Base-by-base conservation (phyloP, 1,140 invertebrate species). In the Fragariocoptes setiger region DNA sequence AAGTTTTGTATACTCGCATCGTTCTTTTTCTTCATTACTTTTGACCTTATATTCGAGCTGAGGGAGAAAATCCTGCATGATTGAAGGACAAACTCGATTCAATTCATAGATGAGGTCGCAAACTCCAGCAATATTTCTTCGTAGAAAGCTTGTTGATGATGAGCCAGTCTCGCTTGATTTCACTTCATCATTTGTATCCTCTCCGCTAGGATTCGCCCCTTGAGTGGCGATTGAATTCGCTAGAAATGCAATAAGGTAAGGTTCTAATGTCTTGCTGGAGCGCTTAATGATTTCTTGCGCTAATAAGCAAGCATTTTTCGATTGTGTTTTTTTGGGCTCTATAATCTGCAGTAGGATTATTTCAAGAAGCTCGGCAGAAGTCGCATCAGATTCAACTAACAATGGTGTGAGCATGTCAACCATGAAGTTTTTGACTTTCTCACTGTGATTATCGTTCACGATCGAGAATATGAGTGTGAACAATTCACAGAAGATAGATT, bases 21-120 rank as follows among this genome's bases (percentile, higher is more conserved):
- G 59, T 54, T 90, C 83, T 46, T 65, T 65, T 55, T 85, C 78
- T 46, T 74, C 72, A 16, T 76, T 71, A 43, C 78, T 83, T 58
- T 86, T 62, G 4, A 65, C 47, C 51, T 64, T 64, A 45, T 83
- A 88, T 52, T 92, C 83, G 17, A 94, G 61, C 54, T 92, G 85
- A 0, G 86, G 86, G 40, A 94, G 59, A 17, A 92, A 80, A 13
- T 78, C 70, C 17, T 78, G 54, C 40, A 95, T 59, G 18, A 94
- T 70, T 51, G 68, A 71, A 0, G 83, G 75, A 54, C 79, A 83
- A 48, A 92, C 88, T 52, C 78, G 71, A 59, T 94, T 83, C 45
- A 95, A 58, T 58, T 95, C 85, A 56, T 92, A 92, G 48, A 95
- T 90, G 39, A 95, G 63, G 57, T 92, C 83, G 57, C 86, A 92